Conservation (phyloP, 2,888 invertebrate genomes). For the Melinaea marsaeus region DNA sequence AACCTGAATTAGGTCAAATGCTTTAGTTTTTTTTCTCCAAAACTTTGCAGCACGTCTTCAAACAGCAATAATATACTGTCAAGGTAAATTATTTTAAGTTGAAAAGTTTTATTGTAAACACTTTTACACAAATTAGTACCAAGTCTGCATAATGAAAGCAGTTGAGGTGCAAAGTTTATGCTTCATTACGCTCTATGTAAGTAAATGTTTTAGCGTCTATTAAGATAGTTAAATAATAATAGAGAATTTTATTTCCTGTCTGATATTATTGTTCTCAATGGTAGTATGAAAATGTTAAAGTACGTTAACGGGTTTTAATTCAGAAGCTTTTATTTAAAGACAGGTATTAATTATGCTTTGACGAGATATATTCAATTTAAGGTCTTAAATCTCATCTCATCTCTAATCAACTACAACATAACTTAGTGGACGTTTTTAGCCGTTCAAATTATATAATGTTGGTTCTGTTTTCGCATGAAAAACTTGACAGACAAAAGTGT, state of each 20-base stretch:
- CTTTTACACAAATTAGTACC: conserved; percentile 45
- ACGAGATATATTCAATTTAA: too few relatives aligned
- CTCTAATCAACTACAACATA: background rate
- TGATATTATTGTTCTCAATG: background rate
- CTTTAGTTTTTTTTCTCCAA: conserved; percentile 13
- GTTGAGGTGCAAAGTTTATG: conserved; percentile 36
- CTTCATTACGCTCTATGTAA: conserved; percentile 37
- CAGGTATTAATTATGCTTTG: too few relatives aligned
- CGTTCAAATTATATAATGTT: conserved; percentile 6
- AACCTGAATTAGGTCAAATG: background rate
- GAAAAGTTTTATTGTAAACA: conserved; percentile 48
- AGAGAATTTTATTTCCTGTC: background rate
- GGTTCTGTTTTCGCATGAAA: conserved; percentile 21
- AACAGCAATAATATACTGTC: conserved; percentile 20
- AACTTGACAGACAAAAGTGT: conserved; percentile 14
- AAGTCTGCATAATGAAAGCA: conserved; percentile 43
- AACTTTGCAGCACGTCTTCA: conserved; percentile 15
- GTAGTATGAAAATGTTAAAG: too few relatives aligned
- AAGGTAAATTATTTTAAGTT: conserved; percentile 39
- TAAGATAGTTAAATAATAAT: background rate
- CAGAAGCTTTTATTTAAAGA: too few relatives aligned
- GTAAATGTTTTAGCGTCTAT: conserved; percentile 32
- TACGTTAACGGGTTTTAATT: too few relatives aligned
- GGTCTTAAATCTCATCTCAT: too few relatives aligned
- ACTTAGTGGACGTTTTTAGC: background rate